These are phyloP conservation scores for Lasioglossum oenotherae DNA, from an alignment of 2,888 invertebrate species.

Conservation along the genomic window DNA sequence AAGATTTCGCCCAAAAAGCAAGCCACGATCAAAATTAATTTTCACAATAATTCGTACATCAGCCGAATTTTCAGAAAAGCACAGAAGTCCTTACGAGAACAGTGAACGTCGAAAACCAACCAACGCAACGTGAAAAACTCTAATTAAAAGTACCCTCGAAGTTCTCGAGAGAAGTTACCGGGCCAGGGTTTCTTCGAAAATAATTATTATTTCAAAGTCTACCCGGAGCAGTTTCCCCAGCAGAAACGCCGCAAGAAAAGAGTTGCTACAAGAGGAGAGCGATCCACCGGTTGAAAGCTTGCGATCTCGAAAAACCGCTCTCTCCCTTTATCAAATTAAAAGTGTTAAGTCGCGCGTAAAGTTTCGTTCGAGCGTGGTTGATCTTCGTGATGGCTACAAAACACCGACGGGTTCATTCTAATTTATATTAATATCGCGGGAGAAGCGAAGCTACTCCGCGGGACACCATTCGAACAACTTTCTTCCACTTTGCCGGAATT, in stretches of 20 bases:
- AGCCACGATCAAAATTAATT: too few relatives aligned
- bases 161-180: neutral
- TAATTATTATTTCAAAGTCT: neutral
- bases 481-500: conserved; percentile 28
- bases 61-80: too few relatives aligned
- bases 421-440: conserved; percentile 21
- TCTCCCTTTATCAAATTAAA: neutral
- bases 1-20: too few relatives aligned
- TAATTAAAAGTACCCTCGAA: neutral
- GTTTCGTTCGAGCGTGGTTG: neutral
- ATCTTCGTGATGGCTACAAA: neutral
- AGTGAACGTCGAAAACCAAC: neutral
- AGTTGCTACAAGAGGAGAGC: neutral
- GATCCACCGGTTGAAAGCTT: neutral
- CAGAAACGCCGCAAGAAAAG: neutral
- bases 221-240: neutral
- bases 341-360: neutral
- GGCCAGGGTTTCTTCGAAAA: neutral
- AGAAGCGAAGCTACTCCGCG: conserved; percentile 7
- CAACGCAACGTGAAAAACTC: neutral
- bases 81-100: neutral
- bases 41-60: too few relatives aligned
- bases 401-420: neutral
- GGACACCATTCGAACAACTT: conserved; percentile 9
- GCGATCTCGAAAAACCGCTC: neutral